phyloP scores from a whole-genome alignment of 2,113 vertebrate species.

The Passer domesticus region DNA sequence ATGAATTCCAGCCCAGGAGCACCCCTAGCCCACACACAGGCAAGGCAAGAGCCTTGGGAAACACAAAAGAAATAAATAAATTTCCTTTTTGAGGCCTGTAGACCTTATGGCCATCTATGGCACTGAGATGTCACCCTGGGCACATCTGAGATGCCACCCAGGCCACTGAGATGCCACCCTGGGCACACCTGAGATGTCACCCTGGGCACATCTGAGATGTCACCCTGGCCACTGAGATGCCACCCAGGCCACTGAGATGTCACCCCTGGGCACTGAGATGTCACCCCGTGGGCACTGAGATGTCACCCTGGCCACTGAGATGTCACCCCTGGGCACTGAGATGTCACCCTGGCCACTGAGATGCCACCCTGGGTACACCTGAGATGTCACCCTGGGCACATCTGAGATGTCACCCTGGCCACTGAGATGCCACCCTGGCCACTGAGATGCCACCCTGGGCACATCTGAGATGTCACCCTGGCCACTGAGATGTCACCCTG shows the following conservation, averaged over 20 bases:
- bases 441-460: background rate
- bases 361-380: background rate
- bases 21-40: background rate
- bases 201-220: no score
- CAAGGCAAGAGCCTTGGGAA: background rate
- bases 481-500: no score
- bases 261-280: background rate
- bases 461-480: no score
- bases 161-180: background rate
- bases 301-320: no score
- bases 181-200: no score
- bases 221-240: no score
- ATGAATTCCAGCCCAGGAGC: background rate
- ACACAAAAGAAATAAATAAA: background rate
- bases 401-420: background rate
- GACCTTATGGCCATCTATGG: accelerated
- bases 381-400: accelerated
- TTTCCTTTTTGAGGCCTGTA: background rate
- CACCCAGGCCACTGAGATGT: background rate
- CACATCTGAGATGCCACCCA: no score
- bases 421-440: background rate
- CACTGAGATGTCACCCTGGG: no score
- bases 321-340: no score
- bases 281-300: background rate
- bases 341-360: no score